Evolutionary conservation across 2,113 vertebrate genomes (phyloP), one percentile per base, ranked within the genome.

Genomic region (Grallaria varia): DNA sequence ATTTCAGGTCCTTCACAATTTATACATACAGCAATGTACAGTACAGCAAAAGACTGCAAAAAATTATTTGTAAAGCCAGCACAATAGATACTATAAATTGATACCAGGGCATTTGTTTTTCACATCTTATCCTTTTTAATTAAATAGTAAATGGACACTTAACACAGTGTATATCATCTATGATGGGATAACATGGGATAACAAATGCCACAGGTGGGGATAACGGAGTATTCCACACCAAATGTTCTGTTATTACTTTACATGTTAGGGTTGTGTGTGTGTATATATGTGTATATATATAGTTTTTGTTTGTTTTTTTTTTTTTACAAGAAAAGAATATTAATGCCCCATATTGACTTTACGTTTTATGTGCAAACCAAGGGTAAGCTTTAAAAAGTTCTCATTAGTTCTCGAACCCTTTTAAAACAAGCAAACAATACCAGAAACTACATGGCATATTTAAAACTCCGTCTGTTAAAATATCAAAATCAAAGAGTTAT

Each of bases 301-400:
- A 75, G 84, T 1, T 90, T 94, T 93, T 86, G 69, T 93, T 88
- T 82, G 31, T 72, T 42, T 90, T 97, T 97, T 95, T 87, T 97
- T 95, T 87, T 98, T 98, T 98, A 98, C 98, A 98, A 98, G 96
- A 98, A 98, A 98, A 98, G 98, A 98, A 98, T 98, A 98, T 98
- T 98, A 98, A 99, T 98, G 98, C 98, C 98, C 98, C 98, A 98
- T 98, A 98, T 98, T 98, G 98, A 99, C 98, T 99, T 98, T 98
- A 98, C 96, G 82, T 98, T 98, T 98, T 98, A 98, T 99, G 98
- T 99, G 99, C 99, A 99, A 99, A 99, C 98, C 98, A 98, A 98
- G 98, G 98, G 98, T 98, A 98, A 98, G 98, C 98, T 99, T 98
- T 97, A 98, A 98, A 98, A 99, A 98, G 98, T 98, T 97, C 97